Evolutionary conservation across 2,888 invertebrate species (phyloP).

Genomic region (Aethes cnicana): DNA sequence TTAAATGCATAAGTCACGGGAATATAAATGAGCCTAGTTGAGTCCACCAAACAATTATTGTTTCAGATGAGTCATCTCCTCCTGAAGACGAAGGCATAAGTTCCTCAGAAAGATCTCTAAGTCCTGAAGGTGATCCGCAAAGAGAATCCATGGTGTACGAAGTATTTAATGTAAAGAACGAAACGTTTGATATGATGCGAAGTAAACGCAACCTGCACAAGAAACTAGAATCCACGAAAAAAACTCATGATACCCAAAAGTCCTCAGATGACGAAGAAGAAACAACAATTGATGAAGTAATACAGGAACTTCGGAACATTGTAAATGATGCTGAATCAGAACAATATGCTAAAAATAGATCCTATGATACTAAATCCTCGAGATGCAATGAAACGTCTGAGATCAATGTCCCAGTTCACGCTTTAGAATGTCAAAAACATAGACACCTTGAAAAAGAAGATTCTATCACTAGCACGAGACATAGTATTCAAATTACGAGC

Average conservation of each 20-base stretch:
- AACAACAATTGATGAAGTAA: slow-evolving; percentile 93
- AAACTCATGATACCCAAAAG: slow-evolving; percentile 57
- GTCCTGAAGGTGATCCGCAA: slow-evolving; percentile 86
- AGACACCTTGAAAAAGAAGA: slow-evolving; percentile 73
- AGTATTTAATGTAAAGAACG: slow-evolving; percentile 82
- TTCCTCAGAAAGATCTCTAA: slow-evolving; percentile 90
- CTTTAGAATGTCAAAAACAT: slow-evolving; percentile 59
- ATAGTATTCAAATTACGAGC: slow-evolving; percentile 74
- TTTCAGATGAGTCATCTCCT: slow-evolving; percentile 86
- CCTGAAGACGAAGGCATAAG: slow-evolving; percentile 95
- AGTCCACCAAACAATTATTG: slow-evolving; percentile 10
- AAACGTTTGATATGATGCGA: slow-evolving; percentile 76
- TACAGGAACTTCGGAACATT: slow-evolving; percentile 91
- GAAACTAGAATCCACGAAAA: slow-evolving; percentile 61
- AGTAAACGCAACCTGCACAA: slow-evolving; percentile 70
- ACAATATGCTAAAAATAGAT: slow-evolving; percentile 74
- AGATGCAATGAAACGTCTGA: slow-evolving; percentile 71
- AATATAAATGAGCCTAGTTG: no score
- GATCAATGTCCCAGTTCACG: slow-evolving; percentile 62
- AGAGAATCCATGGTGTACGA: slow-evolving; percentile 84
- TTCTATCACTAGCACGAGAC: slow-evolving; percentile 79
- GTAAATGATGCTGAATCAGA: slow-evolving; percentile 92
- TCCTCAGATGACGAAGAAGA: slow-evolving; percentile 86
- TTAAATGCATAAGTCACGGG: no score
- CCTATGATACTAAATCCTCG: slow-evolving; percentile 59